Conservation (phyloP, 2,888 invertebrate species). For the Platycnemis pennipes region DNA sequence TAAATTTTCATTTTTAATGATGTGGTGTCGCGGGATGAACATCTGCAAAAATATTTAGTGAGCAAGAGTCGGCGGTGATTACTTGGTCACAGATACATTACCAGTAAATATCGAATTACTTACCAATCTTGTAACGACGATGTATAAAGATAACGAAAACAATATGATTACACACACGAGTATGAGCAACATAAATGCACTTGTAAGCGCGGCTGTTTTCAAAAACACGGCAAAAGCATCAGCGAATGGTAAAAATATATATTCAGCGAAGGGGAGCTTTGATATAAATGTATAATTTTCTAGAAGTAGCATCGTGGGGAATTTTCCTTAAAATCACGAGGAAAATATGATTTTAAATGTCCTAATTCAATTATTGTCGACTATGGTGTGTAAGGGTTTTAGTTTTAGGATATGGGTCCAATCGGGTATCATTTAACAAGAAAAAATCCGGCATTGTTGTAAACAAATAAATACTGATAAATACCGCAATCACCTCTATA, state of each 20-base stretch:
- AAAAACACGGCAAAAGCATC: neutral
- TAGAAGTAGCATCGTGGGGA: neutral
- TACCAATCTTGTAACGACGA: constrained; percentile 24
- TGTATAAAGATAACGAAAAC: constrained; percentile 43
- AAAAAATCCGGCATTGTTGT: no score
- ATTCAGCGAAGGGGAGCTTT: neutral
- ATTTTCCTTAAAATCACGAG: neutral
- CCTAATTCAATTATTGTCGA: no score
- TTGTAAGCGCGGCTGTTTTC: constrained; percentile 14
- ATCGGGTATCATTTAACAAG: no score
- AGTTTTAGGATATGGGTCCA: no score
- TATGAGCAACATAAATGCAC: constrained; percentile 31
- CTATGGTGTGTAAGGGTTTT: no score
- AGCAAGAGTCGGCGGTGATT: neutral
- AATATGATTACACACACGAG: neutral
- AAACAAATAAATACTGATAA: no score
- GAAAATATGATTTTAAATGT: no score
- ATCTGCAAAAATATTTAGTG: neutral
- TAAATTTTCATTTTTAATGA: neutral
- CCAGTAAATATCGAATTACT: neutral
- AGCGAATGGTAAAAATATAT: neutral
- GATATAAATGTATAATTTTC: neutral
- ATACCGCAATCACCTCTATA: no score
- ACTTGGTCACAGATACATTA: no score
- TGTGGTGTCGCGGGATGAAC: neutral